These are phyloP conservation scores for Loris lydekkerianus DNA, from an alignment of 2,797 vertebrate species.

Conservation along the genomic window DNA sequence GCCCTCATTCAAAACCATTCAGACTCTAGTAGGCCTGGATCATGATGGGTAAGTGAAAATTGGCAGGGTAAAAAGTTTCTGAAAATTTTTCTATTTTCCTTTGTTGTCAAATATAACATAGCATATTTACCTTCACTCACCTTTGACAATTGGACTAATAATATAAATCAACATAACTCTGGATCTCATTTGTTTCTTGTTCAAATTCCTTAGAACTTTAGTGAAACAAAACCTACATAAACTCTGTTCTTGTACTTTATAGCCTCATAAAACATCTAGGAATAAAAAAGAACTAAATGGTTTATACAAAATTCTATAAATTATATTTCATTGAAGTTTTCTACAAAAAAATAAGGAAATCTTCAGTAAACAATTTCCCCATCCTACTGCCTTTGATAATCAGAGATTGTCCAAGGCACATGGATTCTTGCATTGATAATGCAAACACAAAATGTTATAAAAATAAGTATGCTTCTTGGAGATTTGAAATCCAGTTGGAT, in stretches of 20 bases:
- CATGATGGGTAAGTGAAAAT: neutral
- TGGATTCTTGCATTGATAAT: neutral
- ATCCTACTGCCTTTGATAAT: neutral
- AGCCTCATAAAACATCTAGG: neutral
- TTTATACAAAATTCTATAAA: constrained; percentile 16
- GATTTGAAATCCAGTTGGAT: neutral
- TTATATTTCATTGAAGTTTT: neutral
- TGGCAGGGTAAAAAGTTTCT: neutral
- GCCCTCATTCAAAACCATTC: neutral
- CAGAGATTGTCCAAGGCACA: neutral
- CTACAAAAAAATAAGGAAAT: neutral
- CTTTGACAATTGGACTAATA: neutral
- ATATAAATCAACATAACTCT: neutral
- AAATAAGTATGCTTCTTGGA: neutral
- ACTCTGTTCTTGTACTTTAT: neutral
- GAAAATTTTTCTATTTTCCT: neutral
- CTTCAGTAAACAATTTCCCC: neutral
- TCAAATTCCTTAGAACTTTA: neutral
- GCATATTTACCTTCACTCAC: neutral
- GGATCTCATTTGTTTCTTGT: neutral
- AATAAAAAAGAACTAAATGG: neutral
- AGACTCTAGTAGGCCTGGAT: neutral
- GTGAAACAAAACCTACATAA: neutral
- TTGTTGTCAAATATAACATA: neutral
- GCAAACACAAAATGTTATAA: neutral